Base-by-base conservation (phyloP, 2,888 invertebrate genomes). In the Pyrrhopygopsis socrates region DNA sequence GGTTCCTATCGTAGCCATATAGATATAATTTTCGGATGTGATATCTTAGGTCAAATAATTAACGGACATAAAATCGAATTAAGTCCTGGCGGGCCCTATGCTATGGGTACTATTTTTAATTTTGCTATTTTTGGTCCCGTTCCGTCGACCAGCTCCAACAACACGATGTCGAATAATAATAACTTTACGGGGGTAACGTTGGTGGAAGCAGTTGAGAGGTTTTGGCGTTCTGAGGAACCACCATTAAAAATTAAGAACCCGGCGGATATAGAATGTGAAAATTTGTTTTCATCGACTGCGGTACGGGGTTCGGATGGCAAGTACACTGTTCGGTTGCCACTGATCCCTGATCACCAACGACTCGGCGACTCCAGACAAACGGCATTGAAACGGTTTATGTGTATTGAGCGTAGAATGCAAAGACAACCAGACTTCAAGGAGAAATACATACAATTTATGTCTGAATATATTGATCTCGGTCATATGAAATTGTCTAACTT, bases 221-320 rank as follows among this genome's bases (percentile, higher is more conserved):
- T 70, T 70, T 70, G 70, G 70, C 70, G 70, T 20, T 70, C 45
- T 24, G 70, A 70, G 27, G 70, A 70, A 45, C 73, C 50, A 30
- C 73, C 54, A 29, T 27, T 24, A 18, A 73, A 73, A 29, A 54
- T 70, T 45, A 73, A 41, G 30, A 54, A 73, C 30, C 73, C 54
- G 73, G 22, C 29, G 54, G 29, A 73, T 30, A 30, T 73, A 29
- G 73, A 41, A 30, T 70, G 41, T 45, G 68, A 70, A 24, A 15
- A 41, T 65, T 65, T 76, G 20, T 76, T 29, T 63, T 45, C n/a
- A 20, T 45, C 29, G 2, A 27, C 24, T 27, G 27, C 38, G 20
- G 11, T 38, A 5, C 27, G 38, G 27, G 74, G 60, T 30, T 50
- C 9, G 18, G 15, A 73, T 58, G 45, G 45, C 63, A 63, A 63